A percentile compares a stretch with the other conserved stretches of the same genome.
These are phyloP conservation scores for Spea multiplicata DNA, from an alignment of 2,113 vertebrate genomes.

Conservation along the genomic window DNA sequence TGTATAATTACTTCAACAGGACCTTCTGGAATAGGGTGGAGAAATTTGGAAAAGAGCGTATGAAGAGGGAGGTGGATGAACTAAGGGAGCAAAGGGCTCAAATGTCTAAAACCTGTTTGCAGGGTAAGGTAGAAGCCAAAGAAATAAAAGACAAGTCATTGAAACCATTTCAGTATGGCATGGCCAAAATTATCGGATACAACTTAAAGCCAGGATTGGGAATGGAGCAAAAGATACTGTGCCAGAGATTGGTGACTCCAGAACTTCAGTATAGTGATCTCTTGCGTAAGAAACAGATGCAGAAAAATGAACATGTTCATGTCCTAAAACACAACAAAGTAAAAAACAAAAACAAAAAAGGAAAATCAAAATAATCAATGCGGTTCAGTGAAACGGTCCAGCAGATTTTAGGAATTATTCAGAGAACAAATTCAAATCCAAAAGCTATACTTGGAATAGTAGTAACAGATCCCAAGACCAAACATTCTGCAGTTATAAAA, in stretches of 20 bases:
- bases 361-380: too few relatives aligned
- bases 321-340: too few relatives aligned
- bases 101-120: slow-evolving; percentile 58
- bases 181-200: slow-evolving; percentile 72
- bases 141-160: slow-evolving; percentile 63
- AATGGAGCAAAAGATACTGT: slow-evolving; percentile 49
- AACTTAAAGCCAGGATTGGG: slow-evolving; percentile 69
- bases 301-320: too few relatives aligned
- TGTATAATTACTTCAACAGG: slow-evolving; percentile 75
- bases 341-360: too few relatives aligned
- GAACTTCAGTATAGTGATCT: slow-evolving; percentile 72
- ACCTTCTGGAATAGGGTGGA: slow-evolving; percentile 77
- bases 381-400: too few relatives aligned
- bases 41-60: slow-evolving; percentile 63
- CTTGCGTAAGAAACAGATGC: slow-evolving; percentile 54
- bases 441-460: too few relatives aligned
- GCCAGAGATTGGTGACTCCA: slow-evolving; percentile 69
- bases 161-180: slow-evolving; percentile 69
- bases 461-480: too few relatives aligned
- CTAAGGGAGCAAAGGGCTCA: slow-evolving; percentile 55
- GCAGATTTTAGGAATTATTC: too few relatives aligned
- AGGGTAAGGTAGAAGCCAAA: slow-evolving; percentile 65
- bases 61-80: slow-evolving; percentile 63
- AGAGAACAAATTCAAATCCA: too few relatives aligned
- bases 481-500: too few relatives aligned